Evolutionary conservation across 2,888 invertebrate species (phyloP).

Genomic region (Athalia circularis): DNA sequence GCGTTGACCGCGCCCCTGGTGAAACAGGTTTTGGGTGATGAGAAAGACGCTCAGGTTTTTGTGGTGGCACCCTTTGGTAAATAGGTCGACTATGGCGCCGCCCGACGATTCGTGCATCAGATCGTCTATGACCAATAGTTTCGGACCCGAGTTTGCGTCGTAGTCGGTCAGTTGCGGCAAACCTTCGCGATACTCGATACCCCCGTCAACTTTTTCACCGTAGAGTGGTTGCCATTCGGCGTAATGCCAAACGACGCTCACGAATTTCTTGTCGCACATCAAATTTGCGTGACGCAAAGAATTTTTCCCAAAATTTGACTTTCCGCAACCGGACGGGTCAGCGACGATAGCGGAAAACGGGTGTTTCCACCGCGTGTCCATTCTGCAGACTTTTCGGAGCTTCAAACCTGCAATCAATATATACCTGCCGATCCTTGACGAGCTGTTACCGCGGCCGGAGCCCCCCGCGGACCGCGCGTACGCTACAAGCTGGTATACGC

Average conservation of each 20-base stretch:
- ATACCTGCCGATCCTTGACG: neutral
- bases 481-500: too few relatives aligned
- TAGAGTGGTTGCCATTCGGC: slow-evolving; percentile 32
- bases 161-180: slow-evolving; percentile 9
- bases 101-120: too few relatives aligned
- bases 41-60: slow-evolving; percentile 44
- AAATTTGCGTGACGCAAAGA: neutral
- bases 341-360: slow-evolving; percentile 27
- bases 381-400: too few relatives aligned
- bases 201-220: neutral
- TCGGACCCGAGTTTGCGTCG: slow-evolving; percentile 15
- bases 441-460: neutral
- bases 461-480: neutral
- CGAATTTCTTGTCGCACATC: neutral
- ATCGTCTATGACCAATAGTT: slow-evolving; percentile 46
- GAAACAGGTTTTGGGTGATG: slow-evolving; percentile 47
- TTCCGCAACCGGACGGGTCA: slow-evolving; percentile 25
- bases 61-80: slow-evolving; percentile 43
- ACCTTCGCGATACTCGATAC: slow-evolving; percentile 6
- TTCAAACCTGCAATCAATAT: neutral
- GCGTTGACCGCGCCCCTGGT: too few relatives aligned
- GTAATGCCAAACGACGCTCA: too few relatives aligned
- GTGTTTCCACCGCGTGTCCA: slow-evolving; percentile 38
- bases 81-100: slow-evolving; percentile 31
- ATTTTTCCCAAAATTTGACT: slow-evolving; percentile 26